These are phyloP conservation scores for Halcyon leucocephala DNA, from an alignment of 2,797 vertebrate species.

Conservation along the genomic window DNA sequence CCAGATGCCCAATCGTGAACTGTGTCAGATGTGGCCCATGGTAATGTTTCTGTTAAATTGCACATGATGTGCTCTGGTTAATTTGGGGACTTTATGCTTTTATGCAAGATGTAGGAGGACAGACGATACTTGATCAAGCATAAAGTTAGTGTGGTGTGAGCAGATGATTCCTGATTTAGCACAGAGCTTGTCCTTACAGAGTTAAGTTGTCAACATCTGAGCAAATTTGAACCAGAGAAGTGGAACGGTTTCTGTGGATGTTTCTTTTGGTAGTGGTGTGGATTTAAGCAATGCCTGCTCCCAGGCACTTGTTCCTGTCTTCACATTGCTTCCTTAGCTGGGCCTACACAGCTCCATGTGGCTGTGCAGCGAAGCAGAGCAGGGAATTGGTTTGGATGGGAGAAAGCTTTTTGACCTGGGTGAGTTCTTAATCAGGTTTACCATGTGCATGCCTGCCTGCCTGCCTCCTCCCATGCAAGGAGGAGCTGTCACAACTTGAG, in stretches of 20 bases:
- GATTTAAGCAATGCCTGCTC: background rate
- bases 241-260: background rate
- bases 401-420: background rate
- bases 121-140: slow-evolving; percentile 18
- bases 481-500: slow-evolving; percentile 10
- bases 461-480: background rate
- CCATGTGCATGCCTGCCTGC: background rate
- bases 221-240: background rate
- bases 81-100: background rate
- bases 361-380: fast-evolving
- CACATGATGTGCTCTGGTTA: background rate
- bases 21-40: background rate
- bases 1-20: background rate
- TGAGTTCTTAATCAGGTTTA: background rate
- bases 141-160: background rate
- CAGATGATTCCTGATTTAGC: slow-evolving; percentile 23
- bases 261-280: background rate
- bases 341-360: fast-evolving
- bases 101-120: background rate
- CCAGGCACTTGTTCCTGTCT: background rate
- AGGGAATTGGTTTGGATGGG: background rate
- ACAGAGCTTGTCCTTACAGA: slow-evolving; percentile 4
- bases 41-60: background rate
- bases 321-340: background rate
- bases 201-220: slow-evolving; percentile 25